phyloP scores from a whole-genome alignment of 1,140 invertebrate species.

The Hydropsyche tenuis region DNA sequence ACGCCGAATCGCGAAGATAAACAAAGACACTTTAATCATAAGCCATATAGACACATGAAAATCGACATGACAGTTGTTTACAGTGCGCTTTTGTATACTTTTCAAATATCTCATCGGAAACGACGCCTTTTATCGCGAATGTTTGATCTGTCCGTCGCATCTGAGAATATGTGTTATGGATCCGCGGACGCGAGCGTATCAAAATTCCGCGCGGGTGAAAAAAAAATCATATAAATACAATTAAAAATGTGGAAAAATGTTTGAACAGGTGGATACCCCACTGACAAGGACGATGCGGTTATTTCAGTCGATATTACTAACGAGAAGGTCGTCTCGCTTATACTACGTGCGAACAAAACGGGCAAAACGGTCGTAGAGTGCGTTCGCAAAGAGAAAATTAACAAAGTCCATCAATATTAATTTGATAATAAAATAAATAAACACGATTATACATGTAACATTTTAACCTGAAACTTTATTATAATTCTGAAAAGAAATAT shows the following conservation, averaged over 20 bases:
- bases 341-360: conserved; percentile 17
- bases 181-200: conserved; percentile 16
- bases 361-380: neutral
- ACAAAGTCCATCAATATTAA: too few relatives aligned
- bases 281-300: conserved; percentile 49
- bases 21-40: too few relatives aligned
- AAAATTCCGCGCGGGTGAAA: neutral
- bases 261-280: conserved; percentile 47
- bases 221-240: conserved; percentile 7
- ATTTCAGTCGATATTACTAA: conserved; percentile 47
- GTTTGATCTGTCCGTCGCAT: neutral
- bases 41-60: too few relatives aligned
- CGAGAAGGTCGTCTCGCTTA: conserved; percentile 46
- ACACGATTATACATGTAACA: too few relatives aligned
- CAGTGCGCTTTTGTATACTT: too few relatives aligned
- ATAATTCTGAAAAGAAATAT: too few relatives aligned
- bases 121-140: neutral
- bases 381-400: neutral
- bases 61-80: too few relatives aligned
- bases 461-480: too few relatives aligned
- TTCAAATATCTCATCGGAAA: neutral
- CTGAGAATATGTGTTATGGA: neutral
- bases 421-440: too few relatives aligned
- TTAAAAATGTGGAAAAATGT: conserved; percentile 27
- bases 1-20: too few relatives aligned